Percentiles rank a stretch among this genome's conserved stretches.
phyloP scores from a whole-genome alignment of 2,888 invertebrate species.

The Oscheius sp. region DNA sequence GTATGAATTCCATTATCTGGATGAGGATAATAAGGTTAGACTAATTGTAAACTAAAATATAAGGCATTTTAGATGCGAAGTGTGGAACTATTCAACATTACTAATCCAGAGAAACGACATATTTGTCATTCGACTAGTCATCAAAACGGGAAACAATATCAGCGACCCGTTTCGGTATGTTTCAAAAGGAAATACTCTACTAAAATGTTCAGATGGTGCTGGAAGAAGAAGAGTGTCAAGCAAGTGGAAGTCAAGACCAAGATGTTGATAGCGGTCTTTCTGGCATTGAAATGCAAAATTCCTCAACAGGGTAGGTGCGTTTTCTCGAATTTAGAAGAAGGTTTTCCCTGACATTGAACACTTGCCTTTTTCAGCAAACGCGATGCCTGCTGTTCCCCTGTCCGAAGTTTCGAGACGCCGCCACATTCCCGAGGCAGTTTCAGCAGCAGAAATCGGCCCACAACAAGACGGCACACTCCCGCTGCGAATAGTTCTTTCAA shows the following conservation, averaged over 20 bases:
- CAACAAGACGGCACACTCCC: slow-evolving; percentile 13
- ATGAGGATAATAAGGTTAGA: slow-evolving; percentile 76
- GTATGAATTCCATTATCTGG: slow-evolving; percentile 89
- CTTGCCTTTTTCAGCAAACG: slow-evolving; percentile 23
- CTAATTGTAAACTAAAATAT: background rate
- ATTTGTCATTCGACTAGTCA: slow-evolving; percentile 10
- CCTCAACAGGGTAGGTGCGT: slow-evolving; percentile 24
- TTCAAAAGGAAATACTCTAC: background rate
- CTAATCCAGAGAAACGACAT: slow-evolving; percentile 11
- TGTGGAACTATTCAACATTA: slow-evolving; percentile 47
- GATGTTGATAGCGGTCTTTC: slow-evolving; percentile 49
- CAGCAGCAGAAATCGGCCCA: slow-evolving; percentile 8
- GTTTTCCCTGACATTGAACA: background rate
- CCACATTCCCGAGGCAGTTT: background rate
- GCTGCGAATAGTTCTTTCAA: slow-evolving; percentile 1
- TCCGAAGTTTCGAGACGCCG: slow-evolving; percentile 39
- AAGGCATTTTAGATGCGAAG: slow-evolving; percentile 33
- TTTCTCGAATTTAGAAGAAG: background rate
- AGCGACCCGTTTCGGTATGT: slow-evolving; percentile 25
- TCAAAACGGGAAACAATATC: background rate
- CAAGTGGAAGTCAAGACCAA: background rate
- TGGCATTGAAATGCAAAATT: slow-evolving; percentile 32
- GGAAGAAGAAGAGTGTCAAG: slow-evolving; percentile 32
- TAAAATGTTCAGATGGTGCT: slow-evolving; percentile 18
- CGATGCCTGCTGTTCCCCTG: slow-evolving; percentile 66